These are phyloP conservation scores for Spheniscus humboldti DNA, from an alignment of 2,797 vertebrate species.

Conservation along the genomic window DNA sequence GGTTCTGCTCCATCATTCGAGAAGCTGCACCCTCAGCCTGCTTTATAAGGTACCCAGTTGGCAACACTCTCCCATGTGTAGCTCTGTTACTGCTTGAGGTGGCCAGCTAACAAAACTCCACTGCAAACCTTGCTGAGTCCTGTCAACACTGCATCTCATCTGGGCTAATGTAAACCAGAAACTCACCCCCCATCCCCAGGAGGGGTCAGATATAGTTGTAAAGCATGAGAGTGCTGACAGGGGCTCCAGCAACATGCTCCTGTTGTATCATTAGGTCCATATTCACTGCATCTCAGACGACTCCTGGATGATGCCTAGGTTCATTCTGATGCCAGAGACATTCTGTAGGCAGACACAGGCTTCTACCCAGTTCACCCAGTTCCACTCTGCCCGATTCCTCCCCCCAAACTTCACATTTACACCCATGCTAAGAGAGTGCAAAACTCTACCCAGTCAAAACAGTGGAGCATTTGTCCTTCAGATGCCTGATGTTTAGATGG, in stretches of 20 bases:
- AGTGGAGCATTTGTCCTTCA: background rate
- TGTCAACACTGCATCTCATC: constrained; percentile 72
- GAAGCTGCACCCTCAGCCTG: background rate
- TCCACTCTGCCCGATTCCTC: background rate
- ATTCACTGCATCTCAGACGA: background rate
- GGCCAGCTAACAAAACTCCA: background rate
- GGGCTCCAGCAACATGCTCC: constrained; percentile 24
- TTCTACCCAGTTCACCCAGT: background rate
- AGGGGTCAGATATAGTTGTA: constrained; percentile 62
- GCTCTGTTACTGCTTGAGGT: background rate
- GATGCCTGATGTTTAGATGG: background rate
- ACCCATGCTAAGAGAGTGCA: background rate
- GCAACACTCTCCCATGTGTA: background rate
- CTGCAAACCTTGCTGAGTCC: constrained; percentile 12
- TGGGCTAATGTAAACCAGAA: constrained; percentile 69
- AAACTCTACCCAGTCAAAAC: background rate
- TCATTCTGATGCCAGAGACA: background rate
- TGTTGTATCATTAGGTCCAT: constrained; percentile 43
- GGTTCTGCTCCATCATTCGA: background rate
- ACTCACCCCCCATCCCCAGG: background rate
- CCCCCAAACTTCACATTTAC: background rate
- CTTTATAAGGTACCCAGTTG: background rate
- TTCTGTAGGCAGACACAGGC: background rate
- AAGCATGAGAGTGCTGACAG: constrained; percentile 57
- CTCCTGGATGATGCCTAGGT: background rate